phyloP scores from a whole-genome alignment of 2,888 invertebrate genomes.

The Trichogramma evanescens region DNA sequence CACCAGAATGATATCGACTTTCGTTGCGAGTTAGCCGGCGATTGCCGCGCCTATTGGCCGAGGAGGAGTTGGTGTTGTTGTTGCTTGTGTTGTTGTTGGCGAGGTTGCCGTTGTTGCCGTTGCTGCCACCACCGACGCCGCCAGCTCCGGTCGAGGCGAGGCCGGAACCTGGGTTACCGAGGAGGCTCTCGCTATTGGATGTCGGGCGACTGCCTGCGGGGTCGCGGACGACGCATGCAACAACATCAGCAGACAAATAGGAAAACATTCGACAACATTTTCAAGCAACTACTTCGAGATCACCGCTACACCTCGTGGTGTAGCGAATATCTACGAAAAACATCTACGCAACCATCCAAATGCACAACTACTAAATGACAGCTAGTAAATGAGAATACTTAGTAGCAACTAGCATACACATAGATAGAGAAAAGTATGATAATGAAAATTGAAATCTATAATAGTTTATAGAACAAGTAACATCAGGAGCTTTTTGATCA shows the following conservation, averaged over 20 bases:
- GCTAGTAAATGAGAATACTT: too few species aligned
- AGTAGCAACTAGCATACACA: too few species aligned
- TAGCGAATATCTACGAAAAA: too few species aligned
- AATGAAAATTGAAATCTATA: too few species aligned
- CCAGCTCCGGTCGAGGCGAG: slow-evolving; percentile 44
- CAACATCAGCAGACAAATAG: slow-evolving; percentile 30
- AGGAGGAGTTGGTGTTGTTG: slow-evolving; percentile 39
- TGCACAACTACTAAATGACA: too few species aligned
- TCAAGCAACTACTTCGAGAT: too few species aligned
- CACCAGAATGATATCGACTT: slow-evolving; percentile 93
- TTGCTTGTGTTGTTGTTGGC: slow-evolving; percentile 31
- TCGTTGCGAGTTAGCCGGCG: slow-evolving; percentile 87
- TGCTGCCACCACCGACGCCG: slow-evolving; percentile 27
- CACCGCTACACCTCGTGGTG: too few species aligned
- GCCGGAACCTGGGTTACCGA: slow-evolving; percentile 51
- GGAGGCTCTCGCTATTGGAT: slow-evolving; percentile 43
- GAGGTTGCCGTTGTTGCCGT: slow-evolving; percentile 30
- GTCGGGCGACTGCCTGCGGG: slow-evolving; percentile 47
- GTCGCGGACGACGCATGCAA: slow-evolving; percentile 47
- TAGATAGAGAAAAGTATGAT: too few species aligned
- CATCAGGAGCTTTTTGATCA: too few species aligned
- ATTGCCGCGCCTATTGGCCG: slow-evolving; percentile 70
- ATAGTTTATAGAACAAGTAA: too few species aligned
- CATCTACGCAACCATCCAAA: too few species aligned
- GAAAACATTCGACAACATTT: too few species aligned